Percentiles rank a stretch among this genome's conserved stretches.
Evolutionary conservation across 1,140 invertebrate genomes (phyloP).

Genomic region (Micrasema longulum): DNA sequence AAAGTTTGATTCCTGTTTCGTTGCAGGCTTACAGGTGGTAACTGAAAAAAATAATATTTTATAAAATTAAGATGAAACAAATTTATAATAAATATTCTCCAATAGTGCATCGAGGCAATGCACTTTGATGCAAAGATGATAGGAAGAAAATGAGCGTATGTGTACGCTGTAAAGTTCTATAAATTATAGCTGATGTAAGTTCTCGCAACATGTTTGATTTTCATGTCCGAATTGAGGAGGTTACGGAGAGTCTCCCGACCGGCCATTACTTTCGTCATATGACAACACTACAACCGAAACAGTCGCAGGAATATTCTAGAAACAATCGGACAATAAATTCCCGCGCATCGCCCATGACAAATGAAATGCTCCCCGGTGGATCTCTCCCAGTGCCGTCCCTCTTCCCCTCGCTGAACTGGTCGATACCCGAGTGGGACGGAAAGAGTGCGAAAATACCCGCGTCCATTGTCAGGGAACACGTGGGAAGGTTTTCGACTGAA

Average conservation of each 20-base stretch:
- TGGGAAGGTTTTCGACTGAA: conserved; percentile 44
- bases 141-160: no score
- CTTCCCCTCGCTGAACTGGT: background rate
- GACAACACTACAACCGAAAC: conserved; percentile 20
- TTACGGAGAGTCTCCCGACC: background rate
- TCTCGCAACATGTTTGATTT: background rate
- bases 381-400: conserved; percentile 11
- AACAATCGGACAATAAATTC: conserved; percentile 51
- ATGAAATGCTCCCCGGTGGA: conserved; percentile 33
- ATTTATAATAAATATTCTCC: no score
- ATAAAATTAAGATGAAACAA: no score
- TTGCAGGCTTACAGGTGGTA: no score
- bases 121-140: no score
- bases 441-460: conserved; percentile 48
- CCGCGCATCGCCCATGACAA: conserved; percentile 42
- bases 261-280: conserved; percentile 27
- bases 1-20: no score
- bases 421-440: conserved; percentile 7
- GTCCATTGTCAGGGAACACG: conserved; percentile 48
- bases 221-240: background rate
- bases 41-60: no score
- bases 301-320: conserved; percentile 39
- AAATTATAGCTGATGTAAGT: no score
- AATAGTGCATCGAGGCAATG: no score
- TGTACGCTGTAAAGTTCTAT: no score